phyloP scores from a whole-genome alignment of 2,797 vertebrate species.

The Arnoldichthys spilopterus region DNA sequence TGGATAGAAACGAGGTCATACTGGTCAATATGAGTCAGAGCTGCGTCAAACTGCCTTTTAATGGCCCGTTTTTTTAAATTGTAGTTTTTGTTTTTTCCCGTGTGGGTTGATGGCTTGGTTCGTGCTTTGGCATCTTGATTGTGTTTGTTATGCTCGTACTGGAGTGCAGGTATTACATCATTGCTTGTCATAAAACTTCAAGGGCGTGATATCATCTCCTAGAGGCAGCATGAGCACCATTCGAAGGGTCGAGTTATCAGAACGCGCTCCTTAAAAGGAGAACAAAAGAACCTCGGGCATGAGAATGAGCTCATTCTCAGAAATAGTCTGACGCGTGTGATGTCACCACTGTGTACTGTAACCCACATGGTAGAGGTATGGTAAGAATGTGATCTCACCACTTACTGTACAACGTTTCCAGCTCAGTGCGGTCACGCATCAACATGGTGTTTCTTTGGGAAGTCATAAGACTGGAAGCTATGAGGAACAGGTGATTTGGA shows the following conservation, averaged over 20 bases:
- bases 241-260: not conserved
- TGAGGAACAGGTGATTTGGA: not conserved
- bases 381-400: slow-evolving; percentile 18
- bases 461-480: not conserved
- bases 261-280: slow-evolving; percentile 38
- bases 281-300: slow-evolving; percentile 23
- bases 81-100: not conserved
- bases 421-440: not conserved
- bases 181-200: slow-evolving; percentile 8
- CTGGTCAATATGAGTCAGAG: too few species aligned
- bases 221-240: not conserved
- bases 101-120: not conserved
- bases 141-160: not conserved
- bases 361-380: not conserved
- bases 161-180: slow-evolving; percentile 57
- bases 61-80: not conserved
- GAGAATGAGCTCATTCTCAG: slow-evolving; percentile 49
- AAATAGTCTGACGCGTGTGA: slow-evolving; percentile 49
- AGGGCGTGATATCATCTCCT: slow-evolving; percentile 77
- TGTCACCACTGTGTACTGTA: slow-evolving; percentile 41
- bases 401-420: not conserved
- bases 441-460: not conserved
- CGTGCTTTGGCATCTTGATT: not conserved
- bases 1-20: too few species aligned
- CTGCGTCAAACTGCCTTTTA: not conserved